Percentiles rank a stretch among this genome's conserved stretches.
These are phyloP conservation scores for Stegophylla sp. DNA, from an alignment of 2,888 invertebrate species.

Conservation along the genomic window DNA sequence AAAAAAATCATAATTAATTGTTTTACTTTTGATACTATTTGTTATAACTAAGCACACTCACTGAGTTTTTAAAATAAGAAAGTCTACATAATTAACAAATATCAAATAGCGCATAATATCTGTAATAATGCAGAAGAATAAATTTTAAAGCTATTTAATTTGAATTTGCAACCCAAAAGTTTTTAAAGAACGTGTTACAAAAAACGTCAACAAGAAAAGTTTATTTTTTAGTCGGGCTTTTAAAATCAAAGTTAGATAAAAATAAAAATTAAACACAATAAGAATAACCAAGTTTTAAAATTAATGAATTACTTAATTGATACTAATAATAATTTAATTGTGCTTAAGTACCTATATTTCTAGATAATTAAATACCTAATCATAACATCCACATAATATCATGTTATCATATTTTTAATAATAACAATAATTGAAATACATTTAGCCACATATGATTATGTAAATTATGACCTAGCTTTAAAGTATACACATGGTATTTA, in stretches of 20 bases:
- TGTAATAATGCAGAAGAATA: too few relatives aligned
- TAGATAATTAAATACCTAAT: neutral
- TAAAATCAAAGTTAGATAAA: neutral
- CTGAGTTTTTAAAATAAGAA: too few relatives aligned
- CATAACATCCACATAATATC: neutral
- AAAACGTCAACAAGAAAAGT: too few relatives aligned
- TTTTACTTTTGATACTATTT: too few relatives aligned
- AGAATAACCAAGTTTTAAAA: neutral
- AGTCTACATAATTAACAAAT: too few relatives aligned
- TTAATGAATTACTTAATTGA: neutral
- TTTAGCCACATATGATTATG: neutral
- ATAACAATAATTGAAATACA: neutral
- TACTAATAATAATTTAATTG: neutral
- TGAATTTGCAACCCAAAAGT: too few relatives aligned
- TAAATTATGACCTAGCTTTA: slow-evolving; percentile 7
- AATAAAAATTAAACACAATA: neutral
- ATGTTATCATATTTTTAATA: neutral
- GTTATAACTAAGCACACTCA: too few relatives aligned
- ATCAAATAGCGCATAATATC: too few relatives aligned
- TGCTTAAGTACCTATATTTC: neutral
- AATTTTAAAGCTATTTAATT: too few relatives aligned
- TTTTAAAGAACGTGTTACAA: too few relatives aligned
- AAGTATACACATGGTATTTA: neutral
- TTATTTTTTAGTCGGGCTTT: too few relatives aligned
- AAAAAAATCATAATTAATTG: too few relatives aligned